Evolutionary conservation across 1,140 invertebrate genomes (phyloP), one percentile per base, ranked within the genome.

Genomic region (Epicauta chinensis): DNA sequence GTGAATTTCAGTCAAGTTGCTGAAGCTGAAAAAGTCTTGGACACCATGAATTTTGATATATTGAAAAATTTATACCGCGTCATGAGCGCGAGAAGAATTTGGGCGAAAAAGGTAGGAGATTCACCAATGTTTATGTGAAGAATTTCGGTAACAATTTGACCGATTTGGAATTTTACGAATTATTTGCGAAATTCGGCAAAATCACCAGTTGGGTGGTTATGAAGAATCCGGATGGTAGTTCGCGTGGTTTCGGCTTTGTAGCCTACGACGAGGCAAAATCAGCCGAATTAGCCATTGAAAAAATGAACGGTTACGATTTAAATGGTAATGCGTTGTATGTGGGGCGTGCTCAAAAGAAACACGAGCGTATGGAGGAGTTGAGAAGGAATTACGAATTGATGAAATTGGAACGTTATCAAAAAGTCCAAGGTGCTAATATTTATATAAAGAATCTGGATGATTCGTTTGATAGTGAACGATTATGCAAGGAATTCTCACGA

Each of bases 41-140:
- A 99, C 73, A 97, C 95, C 1, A 98, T 99, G 97, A 99, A 99
- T 72, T 99, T 99, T 76, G 97, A 99, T 73, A 81, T 71, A 86
- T 88, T 46, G 87, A 86, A 2, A 78, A 80, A 53, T 89, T 89
- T 66, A 78, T 86, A 55, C 81, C 84, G 6, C 76, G 81, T 40
- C 75, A 57, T 17, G 83, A 89, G 63, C 76, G 87, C 6, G 76
- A 85, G 55, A 80, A 82, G 60, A 73, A 81, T 57, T 67, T 98
- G 31, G 97, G 97, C 55, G 93, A 98, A 66, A 93, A 82, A 56
- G 75, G 79, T 15, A 83, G 82, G 53, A 73, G 76, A 47, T 90
- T 86, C 67, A 89, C 83, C 55, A 90, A 89, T 66, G 81, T 90
- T 1, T 90, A 85, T 65, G 76, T 89, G 38, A 89, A 88, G 66